Percentiles rank a stretch among this genome's conserved stretches.
Conservation (phyloP, 1,140 invertebrate genomes). For the Potamilus streckersoni region DNA sequence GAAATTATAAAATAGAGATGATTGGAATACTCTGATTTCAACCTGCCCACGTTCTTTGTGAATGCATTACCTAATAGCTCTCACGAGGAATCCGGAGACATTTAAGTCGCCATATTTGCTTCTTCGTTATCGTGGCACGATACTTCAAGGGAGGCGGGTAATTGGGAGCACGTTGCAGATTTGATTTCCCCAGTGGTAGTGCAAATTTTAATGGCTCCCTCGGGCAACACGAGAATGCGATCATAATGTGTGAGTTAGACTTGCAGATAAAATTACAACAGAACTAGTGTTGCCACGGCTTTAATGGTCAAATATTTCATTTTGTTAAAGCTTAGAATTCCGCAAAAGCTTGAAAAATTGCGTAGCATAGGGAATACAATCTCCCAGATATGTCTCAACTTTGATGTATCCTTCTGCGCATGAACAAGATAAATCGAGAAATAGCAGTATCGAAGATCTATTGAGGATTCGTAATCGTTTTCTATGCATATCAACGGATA, state of each 20-base stretch:
- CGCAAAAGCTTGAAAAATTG: constrained; percentile 16
- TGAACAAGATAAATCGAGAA: neutral
- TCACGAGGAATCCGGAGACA: no score
- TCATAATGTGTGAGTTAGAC: constrained; percentile 20
- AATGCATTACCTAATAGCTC: no score
- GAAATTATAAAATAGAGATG: no score
- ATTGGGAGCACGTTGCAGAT: constrained; percentile 9
- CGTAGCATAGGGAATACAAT: neutral
- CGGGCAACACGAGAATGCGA: constrained; percentile 19
- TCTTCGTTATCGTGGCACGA: no score
- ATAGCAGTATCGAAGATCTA: no score
- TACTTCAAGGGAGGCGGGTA: no score
- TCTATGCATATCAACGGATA: no score
- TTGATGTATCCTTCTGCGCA: neutral
- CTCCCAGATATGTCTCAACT: no score
- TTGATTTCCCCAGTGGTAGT: constrained; percentile 26
- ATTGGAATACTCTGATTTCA: no score
- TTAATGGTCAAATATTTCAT: constrained; percentile 34
- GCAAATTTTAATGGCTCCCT: constrained; percentile 31
- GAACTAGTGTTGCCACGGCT: constrained; percentile 20
- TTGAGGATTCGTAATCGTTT: no score
- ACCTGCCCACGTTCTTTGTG: no score
- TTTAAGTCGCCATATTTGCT: no score
- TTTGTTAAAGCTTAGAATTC: constrained; percentile 6
- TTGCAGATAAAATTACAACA: constrained; percentile 26